Evolutionary conservation across 1,140 invertebrate genomes (phyloP), one percentile per base, ranked within the genome.

Genomic region (Globodera rostochiensis): DNA sequence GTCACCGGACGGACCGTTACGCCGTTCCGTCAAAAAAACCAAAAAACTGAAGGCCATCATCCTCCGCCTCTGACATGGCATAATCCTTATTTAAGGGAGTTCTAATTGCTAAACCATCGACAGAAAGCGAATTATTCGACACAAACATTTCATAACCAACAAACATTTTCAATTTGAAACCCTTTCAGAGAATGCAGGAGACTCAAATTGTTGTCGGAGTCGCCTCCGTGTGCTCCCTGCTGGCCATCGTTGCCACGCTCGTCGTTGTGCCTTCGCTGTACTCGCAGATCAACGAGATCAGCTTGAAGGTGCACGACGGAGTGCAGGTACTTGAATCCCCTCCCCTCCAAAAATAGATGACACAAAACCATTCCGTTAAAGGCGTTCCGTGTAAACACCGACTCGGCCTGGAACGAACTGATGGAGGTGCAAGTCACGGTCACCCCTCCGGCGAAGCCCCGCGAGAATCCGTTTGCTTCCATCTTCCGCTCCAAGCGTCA

Each of bases 391-490:
- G 84, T 77, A 5, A 53, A 85, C 46, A 85, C 84, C 19, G 84
- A 85, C 74, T 66, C 73, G 36, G 84, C 84, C 7, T 85, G 84
- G 84, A 84, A 80, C 47, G 82, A 85, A 49, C 60, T 85, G 25
- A 85, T 85, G 84, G 86, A 85, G n/a, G 67, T 85, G 25, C 84
- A 85, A 60, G 25, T 85, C 36, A n/a, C 78, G 11, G 86, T 83
- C 46, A 85, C 86, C 50, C 84, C 79, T 64, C 84, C 73, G 70
- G 73, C 79, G 15, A 82, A 80, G 53, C 86, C 74, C 6, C 70
- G 80, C 15, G 80, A 87, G 49, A 82, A 84, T 50, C 86, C 86
- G 8, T 82, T 85, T 79, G 73, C 79, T 74, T 77, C 66, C 57
- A 86, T 84, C 74, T 87, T 85, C 82, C 79, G 85, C 49, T 60